Base-by-base conservation (phyloP, 2,888 invertebrate genomes). In the Chouioia cunea region DNA sequence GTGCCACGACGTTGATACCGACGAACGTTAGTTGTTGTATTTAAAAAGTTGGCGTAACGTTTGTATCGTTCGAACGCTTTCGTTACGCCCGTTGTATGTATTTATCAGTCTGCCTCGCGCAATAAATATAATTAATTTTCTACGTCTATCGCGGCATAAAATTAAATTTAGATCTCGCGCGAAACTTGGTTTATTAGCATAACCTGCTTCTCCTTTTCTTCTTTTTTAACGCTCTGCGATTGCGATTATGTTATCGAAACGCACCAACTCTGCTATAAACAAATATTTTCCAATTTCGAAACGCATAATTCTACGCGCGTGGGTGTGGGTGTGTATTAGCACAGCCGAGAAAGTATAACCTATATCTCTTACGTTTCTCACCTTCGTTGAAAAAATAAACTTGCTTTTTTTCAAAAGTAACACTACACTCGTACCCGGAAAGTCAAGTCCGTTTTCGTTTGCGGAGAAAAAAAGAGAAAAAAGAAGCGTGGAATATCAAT, bases 271-370 rank as follows among this genome's bases (percentile, higher is more conserved):
- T 22, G 0, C 14, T 20, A 63, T 69, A 63, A 58, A 63, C 18
- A 63, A 63, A 64, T 54, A 27, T 59, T 60, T 43, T 64, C n/a
- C 12, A 44, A 53, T 60, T 65, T 59, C 70, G 64, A 65, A 70
- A 56, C 46, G n/a, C n/a, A n/a, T n/a, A n/a, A n/a, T n/a, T n/a
- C n/a, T n/a, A n/a, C n/a, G n/a, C n/a, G n/a, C n/a, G n/a, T n/a
- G n/a, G n/a, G n/a, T 16, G 14, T 3, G 27, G 4, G 27, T 12
- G 2, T 10, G 36, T 50, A 62, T 70, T 65, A 57, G 18, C 65
- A 57, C 54, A 48, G 8, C n/a, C 15, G 65, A 59, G 64, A 70
- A 70, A 70, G 53, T 52, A 65, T 36, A 36, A 70, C 56, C 58
- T 52, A 48, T 56, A 65, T 65, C 65, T 18, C 50, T 15, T 36